Evolutionary conservation across 2,888 invertebrate species (phyloP), one percentile per base, ranked within the genome.

Genomic region (Agrochola litura): DNA sequence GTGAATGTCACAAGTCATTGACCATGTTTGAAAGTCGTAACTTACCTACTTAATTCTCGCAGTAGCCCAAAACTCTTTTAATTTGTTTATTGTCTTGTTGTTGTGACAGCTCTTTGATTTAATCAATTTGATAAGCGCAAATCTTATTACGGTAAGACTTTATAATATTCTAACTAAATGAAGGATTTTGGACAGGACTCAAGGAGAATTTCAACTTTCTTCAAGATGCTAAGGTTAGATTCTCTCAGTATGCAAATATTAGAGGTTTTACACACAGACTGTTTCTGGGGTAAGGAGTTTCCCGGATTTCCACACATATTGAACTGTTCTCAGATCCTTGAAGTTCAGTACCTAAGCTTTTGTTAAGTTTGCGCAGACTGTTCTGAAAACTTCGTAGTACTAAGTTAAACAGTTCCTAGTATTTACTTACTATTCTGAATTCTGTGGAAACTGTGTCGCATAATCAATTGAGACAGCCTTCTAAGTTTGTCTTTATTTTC

Each of bases 201-300:
- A 12, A 73, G n/a, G 41, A 8, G 10, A 49, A 43, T 64, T 43
- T 52, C 16, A 14, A 41, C 37, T 54, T 60, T 41, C 9, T 77
- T 52, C n/a, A 58, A 64, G n/a, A 75, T 52, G 46, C 64, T 9
- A 46, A 46, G 41, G 25, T 16, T 52, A 77, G 6, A 37, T 37
- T 56, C 14, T 52, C 75, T 78, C 10, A 65, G 10, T 82, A 79
- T 82, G 65, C 25, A 66, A 76, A 82, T 79, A 12, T 76, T 37
- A 54, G 10, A 14, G 25, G 65, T 41, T 41, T 30, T 61, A 83
- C 58, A 54, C 22, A 46, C 22, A 41, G 22, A 30, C 54, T 66
- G 56, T 41, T 58, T 19, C 49, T n/a, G 19, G 22, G 25, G 52
- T 58, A 46, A 46, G 37, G 12, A 54, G 52, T 60, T 65, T 46